Base-by-base conservation (phyloP, 53 echinoderm and acorn worm genomes). In the Arbacia lixula region DNA sequence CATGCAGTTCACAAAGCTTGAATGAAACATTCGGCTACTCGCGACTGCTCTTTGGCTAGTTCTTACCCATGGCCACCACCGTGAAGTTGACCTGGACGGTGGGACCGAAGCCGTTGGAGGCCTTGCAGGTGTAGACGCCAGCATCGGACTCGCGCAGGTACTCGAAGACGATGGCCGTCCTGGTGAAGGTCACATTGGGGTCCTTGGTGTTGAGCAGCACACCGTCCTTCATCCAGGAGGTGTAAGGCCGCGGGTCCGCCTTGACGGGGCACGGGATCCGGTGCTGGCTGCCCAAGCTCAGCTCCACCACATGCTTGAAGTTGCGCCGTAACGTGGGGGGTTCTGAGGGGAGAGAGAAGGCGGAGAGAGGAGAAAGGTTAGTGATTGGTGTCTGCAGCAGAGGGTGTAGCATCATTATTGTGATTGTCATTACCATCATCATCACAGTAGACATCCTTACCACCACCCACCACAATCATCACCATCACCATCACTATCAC, bases 201-300 rank as follows among this genome's bases (percentile, higher is more conserved):
- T 46, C 14, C 9, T 0, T 24, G 39, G 46, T 0, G 11, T 12
- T 49, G 8, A 81, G 63, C 4, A 63, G 63, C 10, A 28, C 42
- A 8, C 82, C 82, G 19, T 81, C 43, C 49, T 81, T 81, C 63
- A 41, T 9, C 82, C 82, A 81, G 28, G 42, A 6, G 24, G 82
- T 64, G 20, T 63, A 64, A 3, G 82, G 82, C 19, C 64, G 37
- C 2, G 82, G 82, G 65, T 81, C 82, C 1, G 82, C 62, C 22
- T 50, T 14, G 30, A 81, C 82, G 5, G 82, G 82, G 41, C 82
- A 81, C 20, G 82, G 82, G 4, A 81, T 81, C 64, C 43, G 62
- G 64, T 81, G 82, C 11, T 42, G 37, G 14, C 28, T 27, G 9
- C 82, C 82, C 0, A 63, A 33, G 21, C 49, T 20, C 82, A 63